phyloP scores from a whole-genome alignment of 2,113 vertebrate genomes.

The Engystomops pustulosus region DNA sequence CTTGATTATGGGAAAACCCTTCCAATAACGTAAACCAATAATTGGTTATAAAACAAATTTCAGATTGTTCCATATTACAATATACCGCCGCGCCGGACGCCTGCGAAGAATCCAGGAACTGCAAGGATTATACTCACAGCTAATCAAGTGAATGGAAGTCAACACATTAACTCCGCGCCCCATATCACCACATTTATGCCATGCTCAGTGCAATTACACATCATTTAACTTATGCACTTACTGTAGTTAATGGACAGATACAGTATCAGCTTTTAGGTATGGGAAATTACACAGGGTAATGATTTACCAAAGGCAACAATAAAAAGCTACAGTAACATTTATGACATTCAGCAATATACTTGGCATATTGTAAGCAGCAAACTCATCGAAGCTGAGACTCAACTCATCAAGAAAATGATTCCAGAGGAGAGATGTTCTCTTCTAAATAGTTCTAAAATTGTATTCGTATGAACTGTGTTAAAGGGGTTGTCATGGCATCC shows the following conservation, averaged over 20 bases:
- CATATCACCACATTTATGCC: conserved; percentile 29
- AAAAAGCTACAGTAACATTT: conserved; percentile 33
- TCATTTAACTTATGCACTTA: conserved; percentile 40
- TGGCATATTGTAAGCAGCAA: neutral
- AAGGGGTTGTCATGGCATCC: no score
- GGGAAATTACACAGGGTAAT: conserved; percentile 46
- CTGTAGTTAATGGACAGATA: conserved; percentile 47
- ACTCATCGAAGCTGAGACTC: neutral
- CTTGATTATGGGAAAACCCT: no score
- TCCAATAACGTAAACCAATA: no score
- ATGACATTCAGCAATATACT: neutral
- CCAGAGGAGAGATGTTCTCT: no score
- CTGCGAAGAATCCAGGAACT: neutral
- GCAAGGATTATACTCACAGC: neutral
- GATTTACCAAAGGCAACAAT: conserved; percentile 22
- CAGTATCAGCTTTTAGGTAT: conserved; percentile 44
- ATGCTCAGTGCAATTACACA: conserved; percentile 15
- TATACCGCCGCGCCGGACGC: neutral
- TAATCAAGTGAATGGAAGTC: conserved; percentile 27
- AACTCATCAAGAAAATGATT: no score
- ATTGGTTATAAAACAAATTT: no score
- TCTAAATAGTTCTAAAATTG: no score
- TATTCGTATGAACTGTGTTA: no score
- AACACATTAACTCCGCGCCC: conserved; percentile 23
- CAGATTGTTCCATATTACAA: neutral